Evolutionary conservation across 1,140 invertebrate genomes (phyloP), one percentile per base, ranked within the genome.

Genomic region (Dendroctonus valens): DNA sequence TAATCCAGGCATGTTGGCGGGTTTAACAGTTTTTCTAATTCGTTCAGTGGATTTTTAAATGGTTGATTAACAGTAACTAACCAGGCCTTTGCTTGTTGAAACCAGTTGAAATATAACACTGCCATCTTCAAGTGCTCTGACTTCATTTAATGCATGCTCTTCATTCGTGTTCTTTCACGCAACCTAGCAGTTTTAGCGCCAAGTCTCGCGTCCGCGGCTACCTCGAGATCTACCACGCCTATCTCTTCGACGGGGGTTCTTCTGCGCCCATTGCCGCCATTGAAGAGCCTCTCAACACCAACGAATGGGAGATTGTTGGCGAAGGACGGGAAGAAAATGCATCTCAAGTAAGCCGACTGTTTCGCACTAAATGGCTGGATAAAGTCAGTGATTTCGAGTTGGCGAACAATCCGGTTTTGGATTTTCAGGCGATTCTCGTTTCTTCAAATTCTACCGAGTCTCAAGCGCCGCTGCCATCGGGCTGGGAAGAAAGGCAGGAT

Each of bases 401-500:
- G 26, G 26, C 26, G 26, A 26, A 26, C 26, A 26, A 26, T 26
- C 26, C 26, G 26, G 26, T 26, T 26, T 26, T 26, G 26, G 26
- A 26, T 68, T 74, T 74, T 2, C 53, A 75, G 73, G 66, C 74
- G 40, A 38, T 75, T 38, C 71, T 72, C 41, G 53, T 73, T 7
- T 69, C 52, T 65, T 66, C 67, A 7, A 62, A 67, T 58, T 39
- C 70, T 38, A 65, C 72, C 4, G 74, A 77, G 51, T 65, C 70
- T 9, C 67, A 71, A 60, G 53, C 81, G 59, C 85, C 89, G 7
- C 79, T 98, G 68, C 96, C 96, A 2, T 81, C 86, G 59, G 95
- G 94, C 40, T 98, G 96, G 97, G 96, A 98, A 81, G 96, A 98
- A 81, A 80, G 96, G 69, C 92, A 94, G 79, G 97, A 99, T 84